phyloP scores from a whole-genome alignment of 1,140 invertebrate species.

The Sinonovacula constricta region DNA sequence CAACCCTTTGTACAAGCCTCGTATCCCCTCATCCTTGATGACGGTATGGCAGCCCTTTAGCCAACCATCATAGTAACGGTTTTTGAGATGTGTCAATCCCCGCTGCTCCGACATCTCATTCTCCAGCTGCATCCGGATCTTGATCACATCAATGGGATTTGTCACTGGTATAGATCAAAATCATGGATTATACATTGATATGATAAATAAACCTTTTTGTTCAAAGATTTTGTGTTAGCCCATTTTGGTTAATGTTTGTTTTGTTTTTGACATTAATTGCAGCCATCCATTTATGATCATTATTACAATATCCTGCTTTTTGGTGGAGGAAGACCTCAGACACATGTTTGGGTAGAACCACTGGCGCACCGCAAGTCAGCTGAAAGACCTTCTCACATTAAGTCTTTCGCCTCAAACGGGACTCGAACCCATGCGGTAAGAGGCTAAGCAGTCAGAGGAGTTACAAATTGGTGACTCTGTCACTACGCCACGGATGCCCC shows the following conservation, averaged over 20 bases:
- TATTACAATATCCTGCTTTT: no score
- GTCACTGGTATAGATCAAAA: conserved; percentile 55
- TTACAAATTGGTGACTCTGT: no score
- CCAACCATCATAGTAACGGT: conserved; percentile 67
- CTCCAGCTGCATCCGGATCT: conserved; percentile 70
- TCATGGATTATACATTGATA: not conserved
- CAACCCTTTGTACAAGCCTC: conserved; percentile 67
- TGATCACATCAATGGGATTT: conserved; percentile 71
- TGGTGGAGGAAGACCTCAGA: no score
- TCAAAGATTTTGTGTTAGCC: not conserved
- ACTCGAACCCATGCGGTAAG: no score
- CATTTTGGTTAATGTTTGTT: not conserved
- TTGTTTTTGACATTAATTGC: no score
- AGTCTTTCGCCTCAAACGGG: no score
- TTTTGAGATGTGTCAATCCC: conserved; percentile 47
- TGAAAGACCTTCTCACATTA: no score
- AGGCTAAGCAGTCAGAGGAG: no score
- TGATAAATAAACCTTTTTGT: not conserved
- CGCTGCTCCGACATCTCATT: conserved; percentile 61
- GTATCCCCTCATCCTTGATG: conserved; percentile 62
- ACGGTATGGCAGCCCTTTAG: conserved; percentile 57
- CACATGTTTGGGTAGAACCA: no score
- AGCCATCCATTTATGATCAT: no score
- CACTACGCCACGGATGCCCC: no score
- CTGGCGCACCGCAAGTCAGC: no score